Base-by-base conservation (phyloP, 2,888 invertebrate species). In the Gymnoscelis rufifasciata region DNA sequence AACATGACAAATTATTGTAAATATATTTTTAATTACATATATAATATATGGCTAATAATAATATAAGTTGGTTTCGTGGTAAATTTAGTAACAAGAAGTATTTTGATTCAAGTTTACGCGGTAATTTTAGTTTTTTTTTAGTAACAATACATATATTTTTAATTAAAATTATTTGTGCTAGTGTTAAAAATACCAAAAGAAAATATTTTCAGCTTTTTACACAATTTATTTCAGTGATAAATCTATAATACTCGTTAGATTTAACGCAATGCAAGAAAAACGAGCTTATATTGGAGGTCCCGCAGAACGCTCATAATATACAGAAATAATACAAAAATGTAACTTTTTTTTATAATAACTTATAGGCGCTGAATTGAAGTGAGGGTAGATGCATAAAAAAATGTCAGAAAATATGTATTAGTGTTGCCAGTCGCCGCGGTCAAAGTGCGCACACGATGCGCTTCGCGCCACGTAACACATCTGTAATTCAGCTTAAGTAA, bases 351-450 rank as follows among this genome's bases (percentile, higher is more conserved):
- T 56, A 52, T 66, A 66, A 82, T 72, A 59, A 57, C 77, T 52
- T 59, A 78, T 84, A 87, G 87, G 87, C 87, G 87, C 87, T 83
- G 78, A 83, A 78, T 71, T 69, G 58, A 68, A 70, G 75, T 71
- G 74, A 63, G 74, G 78, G 74, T 72, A 75, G 70, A 62, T 64
- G 61, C 52, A 46, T 52, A 72, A 77, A 83, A 82, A 77, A 59
- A 67, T 51, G 60, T 68, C 68, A 67, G 71, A 74, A 78, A 71
- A 65, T 77, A 68, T 56, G 64, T 74, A 62, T 30, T 59, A 74
- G 75, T 79, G 82, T 77, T 82, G 78, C 82, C 80, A 83, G 64
- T 72, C 78, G 81, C 77, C 61, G 74, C 76, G 76, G 72, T 62
- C 62, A 65, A 56, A 55, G 66, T 71, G 77, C 83, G 74, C 75